Conservation (phyloP, 2,888 invertebrate species). For the Thumatha senex region DNA sequence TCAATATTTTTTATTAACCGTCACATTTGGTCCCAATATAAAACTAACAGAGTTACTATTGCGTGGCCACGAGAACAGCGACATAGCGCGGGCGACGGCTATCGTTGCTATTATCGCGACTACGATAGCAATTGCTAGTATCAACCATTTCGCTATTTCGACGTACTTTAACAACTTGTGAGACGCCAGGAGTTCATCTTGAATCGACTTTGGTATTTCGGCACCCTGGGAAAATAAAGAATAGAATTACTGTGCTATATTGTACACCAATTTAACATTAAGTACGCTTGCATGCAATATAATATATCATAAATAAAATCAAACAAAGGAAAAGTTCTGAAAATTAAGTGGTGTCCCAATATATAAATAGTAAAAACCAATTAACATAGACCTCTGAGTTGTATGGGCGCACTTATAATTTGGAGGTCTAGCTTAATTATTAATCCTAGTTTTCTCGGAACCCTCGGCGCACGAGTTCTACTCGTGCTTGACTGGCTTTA, state of each 20-base stretch:
- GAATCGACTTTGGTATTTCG: conserved; percentile 55
- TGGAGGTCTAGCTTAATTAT: too few species aligned
- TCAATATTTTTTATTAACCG: conserved; percentile 58
- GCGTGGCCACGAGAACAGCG: conserved; percentile 52
- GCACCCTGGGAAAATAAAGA: conserved; percentile 58
- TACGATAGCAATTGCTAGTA: conserved; percentile 57
- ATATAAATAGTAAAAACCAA: too few species aligned
- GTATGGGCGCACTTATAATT: too few species aligned
- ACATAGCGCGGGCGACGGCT: conserved; percentile 45
- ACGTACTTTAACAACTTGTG: conserved; percentile 64
- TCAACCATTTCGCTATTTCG: conserved; percentile 66
- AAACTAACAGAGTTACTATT: conserved; percentile 68
- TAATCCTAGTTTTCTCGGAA: too few species aligned
- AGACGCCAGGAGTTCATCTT: conserved; percentile 58
- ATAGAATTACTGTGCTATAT: neutral
- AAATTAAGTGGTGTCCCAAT: too few species aligned
- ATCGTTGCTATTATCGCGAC: conserved; percentile 38
- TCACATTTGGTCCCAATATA: conserved; percentile 52
- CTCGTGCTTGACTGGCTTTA: too few species aligned
- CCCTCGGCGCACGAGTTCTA: too few species aligned
- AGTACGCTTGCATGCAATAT: too few species aligned
- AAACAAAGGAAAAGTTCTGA: too few species aligned
- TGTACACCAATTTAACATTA: too few species aligned
- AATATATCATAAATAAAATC: too few species aligned
- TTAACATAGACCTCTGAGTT: too few species aligned